Conservation (phyloP, 2,797 vertebrate genomes). For the Helostoma temminkii region DNA sequence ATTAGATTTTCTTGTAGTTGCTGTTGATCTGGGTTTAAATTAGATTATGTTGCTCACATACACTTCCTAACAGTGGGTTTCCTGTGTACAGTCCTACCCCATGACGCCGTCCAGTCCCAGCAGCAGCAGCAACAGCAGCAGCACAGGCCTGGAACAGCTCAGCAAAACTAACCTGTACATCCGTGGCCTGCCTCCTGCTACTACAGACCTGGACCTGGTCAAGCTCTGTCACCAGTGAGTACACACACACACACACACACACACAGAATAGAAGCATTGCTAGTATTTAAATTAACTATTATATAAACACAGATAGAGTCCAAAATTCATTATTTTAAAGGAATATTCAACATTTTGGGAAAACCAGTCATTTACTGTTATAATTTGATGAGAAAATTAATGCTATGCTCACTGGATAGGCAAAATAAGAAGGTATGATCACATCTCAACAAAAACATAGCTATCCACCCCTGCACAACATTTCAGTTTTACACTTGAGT, state of each 20-base stretch:
- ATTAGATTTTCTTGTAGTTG: constrained; percentile 60
- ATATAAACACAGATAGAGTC: too few species aligned
- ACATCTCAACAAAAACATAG: neutral
- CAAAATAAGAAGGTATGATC: neutral
- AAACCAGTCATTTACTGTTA: neutral
- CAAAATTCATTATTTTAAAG: neutral
- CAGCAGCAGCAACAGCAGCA: constrained; percentile 96
- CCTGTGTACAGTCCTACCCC: constrained; percentile 92
- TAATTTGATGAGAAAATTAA: too few species aligned
- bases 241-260: constrained; percentile 9
- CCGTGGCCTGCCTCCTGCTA: constrained; percentile 95
- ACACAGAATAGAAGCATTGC: neutral
- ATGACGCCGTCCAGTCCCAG: constrained; percentile 99
- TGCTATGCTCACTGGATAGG: neutral
- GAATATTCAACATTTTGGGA: neutral
- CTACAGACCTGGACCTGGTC: constrained; percentile 98
- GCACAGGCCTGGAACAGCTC: constrained; percentile 98
- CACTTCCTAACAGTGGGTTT: constrained; percentile 83
- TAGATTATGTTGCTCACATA: constrained; percentile 75
- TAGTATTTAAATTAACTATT: too few species aligned
- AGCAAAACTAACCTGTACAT: constrained; percentile 99
- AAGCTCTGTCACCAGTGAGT: constrained; percentile 99
- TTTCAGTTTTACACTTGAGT: neutral
- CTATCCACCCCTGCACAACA: too few species aligned
- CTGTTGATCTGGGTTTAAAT: constrained; percentile 61